A percentile compares a stretch with the other conserved stretches of the same genome.
Conservation (phyloP, 1,140 invertebrate species). For the fruit fly (Drosophila melanogaster) region DNA sequence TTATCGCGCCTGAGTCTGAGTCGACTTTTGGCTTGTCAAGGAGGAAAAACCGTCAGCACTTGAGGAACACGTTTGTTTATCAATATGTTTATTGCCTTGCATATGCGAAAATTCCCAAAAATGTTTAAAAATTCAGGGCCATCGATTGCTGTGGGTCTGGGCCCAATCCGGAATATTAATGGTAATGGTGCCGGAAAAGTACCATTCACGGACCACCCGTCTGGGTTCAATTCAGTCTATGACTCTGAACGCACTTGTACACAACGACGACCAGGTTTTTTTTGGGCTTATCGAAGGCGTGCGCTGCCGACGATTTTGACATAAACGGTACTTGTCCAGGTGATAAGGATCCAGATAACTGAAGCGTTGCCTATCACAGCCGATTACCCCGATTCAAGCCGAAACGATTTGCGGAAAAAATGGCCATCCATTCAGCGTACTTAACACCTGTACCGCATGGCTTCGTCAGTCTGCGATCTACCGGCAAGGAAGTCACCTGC, state of each 20-base stretch:
- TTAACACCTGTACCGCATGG: conserved; percentile 12
- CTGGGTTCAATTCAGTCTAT: conserved; percentile 14
- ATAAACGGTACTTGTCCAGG: conserved; percentile 37
- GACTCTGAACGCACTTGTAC: conserved; percentile 24
- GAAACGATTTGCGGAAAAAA: conserved; percentile 57
- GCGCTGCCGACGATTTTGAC: conserved; percentile 15
- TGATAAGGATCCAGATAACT: conserved; percentile 64
- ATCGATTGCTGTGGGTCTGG: conserved; percentile 9
- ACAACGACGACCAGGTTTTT: conserved; percentile 14
- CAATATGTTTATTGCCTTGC: conserved; percentile 32
- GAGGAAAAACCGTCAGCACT: conserved; percentile 20
- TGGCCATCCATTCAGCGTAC: conserved; percentile 35
- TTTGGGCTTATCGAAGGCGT: conserved; percentile 26
- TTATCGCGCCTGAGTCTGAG: conserved; percentile 16
- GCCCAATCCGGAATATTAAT: conserved; percentile 21
- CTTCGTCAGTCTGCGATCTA: conserved; percentile 64
- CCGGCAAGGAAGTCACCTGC: conserved; percentile 36
- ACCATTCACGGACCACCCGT: not conserved
- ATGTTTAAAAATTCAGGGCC: conserved; percentile 47
- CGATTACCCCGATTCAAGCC: conserved; percentile 37
- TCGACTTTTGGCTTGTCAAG: conserved; percentile 13
- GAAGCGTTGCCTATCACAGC: conserved; percentile 23
- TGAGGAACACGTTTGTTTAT: conserved; percentile 19
- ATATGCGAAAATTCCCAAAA: conserved; percentile 60
- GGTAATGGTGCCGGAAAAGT: conserved; percentile 31